Conservation (phyloP, 2,113 vertebrate species). For the Nyctibius bracteatus region DNA sequence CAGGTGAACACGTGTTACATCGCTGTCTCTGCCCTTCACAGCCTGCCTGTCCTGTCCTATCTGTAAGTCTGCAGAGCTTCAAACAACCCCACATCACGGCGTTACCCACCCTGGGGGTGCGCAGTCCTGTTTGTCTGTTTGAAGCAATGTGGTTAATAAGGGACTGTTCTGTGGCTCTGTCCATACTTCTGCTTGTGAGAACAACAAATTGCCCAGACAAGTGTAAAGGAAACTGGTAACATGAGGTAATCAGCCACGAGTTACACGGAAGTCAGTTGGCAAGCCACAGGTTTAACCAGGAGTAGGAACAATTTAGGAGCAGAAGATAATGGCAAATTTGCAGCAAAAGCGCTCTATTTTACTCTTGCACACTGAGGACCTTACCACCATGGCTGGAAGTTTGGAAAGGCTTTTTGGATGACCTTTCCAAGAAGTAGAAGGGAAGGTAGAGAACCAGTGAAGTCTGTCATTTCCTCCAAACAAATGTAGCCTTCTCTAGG, state of each 20-base stretch:
- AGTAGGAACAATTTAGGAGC: neutral
- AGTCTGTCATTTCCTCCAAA: neutral
- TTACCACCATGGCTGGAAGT: neutral
- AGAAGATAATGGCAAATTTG: neutral
- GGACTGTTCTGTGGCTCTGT: neutral
- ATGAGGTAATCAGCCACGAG: neutral
- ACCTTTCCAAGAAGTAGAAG: neutral
- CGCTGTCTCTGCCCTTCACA: neutral
- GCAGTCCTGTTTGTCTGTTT: neutral
- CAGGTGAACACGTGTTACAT: rapidly evolving
- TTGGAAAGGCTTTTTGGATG: neutral
- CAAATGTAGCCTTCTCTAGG: neutral
- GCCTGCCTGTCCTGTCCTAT: neutral
- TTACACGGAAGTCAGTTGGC: neutral
- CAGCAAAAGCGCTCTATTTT: neutral
- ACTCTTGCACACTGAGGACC: neutral
- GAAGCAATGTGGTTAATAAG: neutral
- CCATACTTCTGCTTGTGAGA: neutral
- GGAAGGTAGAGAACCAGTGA: neutral
- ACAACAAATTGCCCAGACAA: neutral
- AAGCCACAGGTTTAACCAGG: neutral
- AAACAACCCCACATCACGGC: rapidly evolving
- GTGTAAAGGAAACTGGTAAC: neutral
- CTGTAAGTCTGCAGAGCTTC: neutral
- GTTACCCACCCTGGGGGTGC: rapidly evolving